These are phyloP conservation scores for Coreius guichenoti DNA, from an alignment of 2,797 vertebrate genomes.

Conservation along the genomic window DNA sequence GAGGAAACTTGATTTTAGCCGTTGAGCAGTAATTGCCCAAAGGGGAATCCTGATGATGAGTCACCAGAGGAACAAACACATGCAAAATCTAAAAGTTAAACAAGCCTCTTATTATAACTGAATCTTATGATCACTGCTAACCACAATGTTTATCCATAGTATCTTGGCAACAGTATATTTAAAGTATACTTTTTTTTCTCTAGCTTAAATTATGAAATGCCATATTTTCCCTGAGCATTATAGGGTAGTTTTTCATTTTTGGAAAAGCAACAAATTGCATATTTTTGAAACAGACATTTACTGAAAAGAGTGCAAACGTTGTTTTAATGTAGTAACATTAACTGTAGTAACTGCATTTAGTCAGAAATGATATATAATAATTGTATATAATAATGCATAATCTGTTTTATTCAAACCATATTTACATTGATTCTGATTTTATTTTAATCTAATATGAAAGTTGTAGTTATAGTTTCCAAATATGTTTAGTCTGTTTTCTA, in stretches of 20 bases:
- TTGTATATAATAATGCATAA: not conserved
- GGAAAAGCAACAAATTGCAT: not conserved
- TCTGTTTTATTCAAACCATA: not conserved
- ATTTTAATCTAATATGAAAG: no score
- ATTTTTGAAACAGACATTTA: not conserved
- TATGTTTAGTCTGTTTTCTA: not conserved
- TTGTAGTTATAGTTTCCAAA: not conserved
- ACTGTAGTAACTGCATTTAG: not conserved
- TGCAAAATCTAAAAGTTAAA: slow-evolving; percentile 40
- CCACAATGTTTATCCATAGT: slow-evolving; percentile 44
- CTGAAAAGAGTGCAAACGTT: not conserved
- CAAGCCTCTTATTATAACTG: slow-evolving; percentile 41
- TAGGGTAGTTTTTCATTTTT: not conserved
- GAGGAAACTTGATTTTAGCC: slow-evolving; percentile 27
- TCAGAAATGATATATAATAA: not conserved
- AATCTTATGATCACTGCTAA: slow-evolving; percentile 49
- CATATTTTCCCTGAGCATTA: not conserved
- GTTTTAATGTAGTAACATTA: not conserved
- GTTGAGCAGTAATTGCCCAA: slow-evolving; percentile 36
- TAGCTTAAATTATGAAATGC: not conserved
- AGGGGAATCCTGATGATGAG: slow-evolving; percentile 60
- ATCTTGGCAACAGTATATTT: slow-evolving; percentile 49
- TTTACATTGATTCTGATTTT: not conserved
- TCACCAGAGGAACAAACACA: slow-evolving; percentile 51
- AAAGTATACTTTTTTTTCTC: not conserved